Base-by-base conservation (phyloP, 2,797 vertebrate species). In the Myoxocephalus aenaeus region DNA sequence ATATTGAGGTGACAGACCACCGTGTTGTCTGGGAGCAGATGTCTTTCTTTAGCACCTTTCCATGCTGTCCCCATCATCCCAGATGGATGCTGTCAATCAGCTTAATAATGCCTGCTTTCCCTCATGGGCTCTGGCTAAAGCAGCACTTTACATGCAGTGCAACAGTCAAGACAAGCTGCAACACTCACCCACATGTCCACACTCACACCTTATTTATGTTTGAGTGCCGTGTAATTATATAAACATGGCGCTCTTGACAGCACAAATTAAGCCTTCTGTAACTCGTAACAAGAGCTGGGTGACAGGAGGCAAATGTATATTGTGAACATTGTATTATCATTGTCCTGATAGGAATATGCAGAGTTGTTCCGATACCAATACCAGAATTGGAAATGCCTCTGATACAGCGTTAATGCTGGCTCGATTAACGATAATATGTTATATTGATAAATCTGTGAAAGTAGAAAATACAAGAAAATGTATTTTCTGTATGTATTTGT, bases 81-180 rank as follows among this genome's bases (percentile, higher is more conserved):
- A 87, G 83, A 84, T 77, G 84, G 89, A 86, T 74, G 72, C 73
- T 90, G 84, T 81, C 86, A 84, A 65, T 79, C 85, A 73, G 77
- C 83, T 58, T 90, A 84, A 90, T 90, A 77, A 82, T 74, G 83
- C 84, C 77, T 79, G 79, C 82, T 80, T 81, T 63, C 77, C 83
- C 81, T 73, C 54, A 72, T 69, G 79, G 81, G 51, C 56, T 63
- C 61, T 50, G 67, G 27, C 73, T 68, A 2, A 7, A 78, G 68
- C 65, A 79, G 81, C 70, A 73, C 73, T 84, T 87, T 79, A 54
- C 42, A 80, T 82, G 84, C 85, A 86, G 65, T 71, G 77, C 34
- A 71, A 72, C 79, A 73, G 67, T 51, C 63, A 9, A 81, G 54
- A 56, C 72, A 50, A 66, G 75, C 81, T 73, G 61, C 44, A 70